phyloP scores from a whole-genome alignment of 2,888 invertebrate species.

The Heterodera filipjevi region DNA sequence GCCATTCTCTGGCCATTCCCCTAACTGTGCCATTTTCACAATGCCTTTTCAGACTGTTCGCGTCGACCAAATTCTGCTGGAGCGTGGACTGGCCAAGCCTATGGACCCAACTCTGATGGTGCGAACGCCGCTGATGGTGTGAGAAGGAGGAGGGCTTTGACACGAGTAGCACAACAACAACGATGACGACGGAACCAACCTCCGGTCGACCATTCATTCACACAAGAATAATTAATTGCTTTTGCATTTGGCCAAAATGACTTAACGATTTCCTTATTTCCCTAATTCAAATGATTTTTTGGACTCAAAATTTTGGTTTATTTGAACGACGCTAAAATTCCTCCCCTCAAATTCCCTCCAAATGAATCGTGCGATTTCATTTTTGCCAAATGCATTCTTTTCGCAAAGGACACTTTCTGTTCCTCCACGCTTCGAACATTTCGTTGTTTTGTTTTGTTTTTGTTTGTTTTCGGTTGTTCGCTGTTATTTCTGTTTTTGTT shows the following conservation, averaged over 20 bases:
- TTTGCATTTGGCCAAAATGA: slow-evolving; percentile 7
- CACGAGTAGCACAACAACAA: not conserved
- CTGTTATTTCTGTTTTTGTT: slow-evolving; percentile 29
- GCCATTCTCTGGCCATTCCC: not conserved
- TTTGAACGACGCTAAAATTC: too few relatives aligned
- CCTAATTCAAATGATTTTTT: too few relatives aligned
- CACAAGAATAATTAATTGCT: too few relatives aligned
- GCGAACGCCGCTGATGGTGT: slow-evolving; percentile 8
- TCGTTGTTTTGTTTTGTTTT: not conserved
- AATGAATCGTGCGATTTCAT: too few relatives aligned
- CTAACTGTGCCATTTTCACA: not conserved
- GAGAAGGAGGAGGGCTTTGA: slow-evolving; percentile 66
- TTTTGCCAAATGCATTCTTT: too few relatives aligned
- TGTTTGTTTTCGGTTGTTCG: slow-evolving; percentile 21
- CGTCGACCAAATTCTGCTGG: slow-evolving; percentile 55
- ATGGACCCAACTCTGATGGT: slow-evolving; percentile 57
- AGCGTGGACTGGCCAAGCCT: slow-evolving; percentile 56
- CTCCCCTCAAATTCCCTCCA: too few relatives aligned
- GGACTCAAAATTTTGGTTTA: too few relatives aligned
- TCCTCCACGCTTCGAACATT: not conserved
- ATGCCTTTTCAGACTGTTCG: slow-evolving; percentile 51
- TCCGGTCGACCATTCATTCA: too few relatives aligned
- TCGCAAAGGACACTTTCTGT: too few relatives aligned
- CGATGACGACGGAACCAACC: not conserved
- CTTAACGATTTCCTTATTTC: too few relatives aligned